Conservation (phyloP, 2,888 invertebrate species). For the Leptinotarsa juncta region DNA sequence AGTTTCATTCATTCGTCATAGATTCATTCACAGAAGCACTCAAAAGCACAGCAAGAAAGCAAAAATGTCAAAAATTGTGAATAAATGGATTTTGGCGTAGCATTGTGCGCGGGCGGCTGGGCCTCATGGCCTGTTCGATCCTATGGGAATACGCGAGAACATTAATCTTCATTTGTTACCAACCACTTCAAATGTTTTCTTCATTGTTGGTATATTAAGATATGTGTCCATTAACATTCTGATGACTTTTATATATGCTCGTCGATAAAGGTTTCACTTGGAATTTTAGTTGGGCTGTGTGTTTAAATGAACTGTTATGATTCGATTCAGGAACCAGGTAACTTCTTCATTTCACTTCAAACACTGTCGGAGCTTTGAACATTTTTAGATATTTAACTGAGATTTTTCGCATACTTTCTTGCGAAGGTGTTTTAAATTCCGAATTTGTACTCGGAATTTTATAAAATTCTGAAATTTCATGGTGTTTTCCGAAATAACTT, state of each 20-base stretch:
- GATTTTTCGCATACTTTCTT: background rate
- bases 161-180: slow-evolving; percentile 67
- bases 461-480: too few species aligned
- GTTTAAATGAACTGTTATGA: background rate
- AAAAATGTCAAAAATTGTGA: slow-evolving; percentile 60
- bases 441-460: too few species aligned
- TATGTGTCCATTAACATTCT: slow-evolving; percentile 53
- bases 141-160: slow-evolving; percentile 60
- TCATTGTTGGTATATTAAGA: slow-evolving; percentile 59
- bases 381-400: background rate
- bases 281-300: slow-evolving; percentile 16
- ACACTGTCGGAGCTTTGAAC: background rate
- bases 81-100: slow-evolving; percentile 57
- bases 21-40: slow-evolving; percentile 53
- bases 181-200: slow-evolving; percentile 64
- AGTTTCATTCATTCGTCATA: slow-evolving; percentile 53
- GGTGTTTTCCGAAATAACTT: too few species aligned
- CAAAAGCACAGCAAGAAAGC: slow-evolving; percentile 60
- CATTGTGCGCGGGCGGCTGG: slow-evolving; percentile 51
- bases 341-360: background rate
- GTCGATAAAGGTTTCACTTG: slow-evolving; percentile 13
- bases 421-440: too few species aligned
- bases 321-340: background rate
- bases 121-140: slow-evolving; percentile 48
- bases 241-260: slow-evolving; percentile 42